Evolutionary conservation across 2,113 vertebrate genomes (phyloP).

Genomic region (Nannospalax galili): DNA sequence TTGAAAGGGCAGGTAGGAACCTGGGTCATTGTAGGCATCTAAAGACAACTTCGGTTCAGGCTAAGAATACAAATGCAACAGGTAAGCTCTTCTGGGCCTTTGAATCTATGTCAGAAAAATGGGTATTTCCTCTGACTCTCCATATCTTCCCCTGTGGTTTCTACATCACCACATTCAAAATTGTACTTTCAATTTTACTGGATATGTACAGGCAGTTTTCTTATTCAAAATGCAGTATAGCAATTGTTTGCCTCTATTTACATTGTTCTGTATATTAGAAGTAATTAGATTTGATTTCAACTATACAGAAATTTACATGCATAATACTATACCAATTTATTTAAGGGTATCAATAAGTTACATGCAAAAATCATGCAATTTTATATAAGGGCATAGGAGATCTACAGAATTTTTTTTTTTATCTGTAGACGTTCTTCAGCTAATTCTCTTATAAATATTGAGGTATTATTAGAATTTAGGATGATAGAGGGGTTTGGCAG

Average conservation of each 20-base stretch:
- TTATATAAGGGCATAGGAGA: neutral
- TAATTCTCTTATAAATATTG: neutral
- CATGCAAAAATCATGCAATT: neutral
- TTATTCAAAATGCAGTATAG: neutral
- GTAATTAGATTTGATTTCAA: neutral
- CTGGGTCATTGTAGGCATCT: neutral
- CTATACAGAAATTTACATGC: too few relatives aligned
- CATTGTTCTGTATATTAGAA: neutral
- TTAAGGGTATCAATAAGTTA: neutral
- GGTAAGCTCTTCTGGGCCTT: neutral
- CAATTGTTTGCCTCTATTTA: neutral
- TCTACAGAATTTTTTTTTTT: neutral
- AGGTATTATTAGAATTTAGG: neutral
- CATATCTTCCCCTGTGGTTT: neutral
- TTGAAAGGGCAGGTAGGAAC: neutral
- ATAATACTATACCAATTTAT: too few relatives aligned
- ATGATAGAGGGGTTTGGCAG: neutral
- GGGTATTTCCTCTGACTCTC: neutral
- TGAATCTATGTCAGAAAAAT: neutral
- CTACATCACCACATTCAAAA: neutral
- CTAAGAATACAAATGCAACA: neutral
- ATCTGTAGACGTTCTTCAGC: neutral
- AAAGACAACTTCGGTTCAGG: neutral
- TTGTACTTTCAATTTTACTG: neutral
- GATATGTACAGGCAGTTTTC: neutral